phyloP scores from a whole-genome alignment of 37 sponge, comb jelly and placozoan species.

The Theonella swinhoei region DNA sequence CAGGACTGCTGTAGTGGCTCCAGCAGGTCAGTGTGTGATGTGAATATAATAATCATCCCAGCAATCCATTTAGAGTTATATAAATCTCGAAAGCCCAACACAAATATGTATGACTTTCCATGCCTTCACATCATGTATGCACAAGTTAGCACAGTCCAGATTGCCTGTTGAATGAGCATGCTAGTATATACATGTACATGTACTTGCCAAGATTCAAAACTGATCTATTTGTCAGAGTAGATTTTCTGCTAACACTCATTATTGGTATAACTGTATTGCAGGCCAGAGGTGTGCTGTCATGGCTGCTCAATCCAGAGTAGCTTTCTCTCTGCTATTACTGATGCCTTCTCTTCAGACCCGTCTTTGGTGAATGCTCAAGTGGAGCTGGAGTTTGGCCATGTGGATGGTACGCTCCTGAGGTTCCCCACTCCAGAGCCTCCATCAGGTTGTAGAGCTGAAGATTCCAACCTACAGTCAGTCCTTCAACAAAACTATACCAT shows the following conservation, averaged over 20 bases:
- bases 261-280: neutral
- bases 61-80: too few species aligned
- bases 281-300: neutral
- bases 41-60: too few species aligned
- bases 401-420: neutral
- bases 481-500: neutral
- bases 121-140: too few species aligned
- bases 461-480: neutral
- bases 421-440: neutral
- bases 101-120: too few species aligned
- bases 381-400: slow-evolving; percentile 1
- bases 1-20: neutral
- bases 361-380: neutral
- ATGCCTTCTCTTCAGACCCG: neutral
- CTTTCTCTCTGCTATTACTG: neutral
- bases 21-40: neutral
- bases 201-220: too few species aligned
- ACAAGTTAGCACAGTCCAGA: too few species aligned
- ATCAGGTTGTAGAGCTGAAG: neutral
- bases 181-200: too few species aligned
- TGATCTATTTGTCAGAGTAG: too few species aligned
- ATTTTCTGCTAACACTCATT: too few species aligned
- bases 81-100: too few species aligned
- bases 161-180: too few species aligned
- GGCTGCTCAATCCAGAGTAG: neutral